phyloP scores from a whole-genome alignment of 2,888 invertebrate genomes.

The Acanthosoma haemorrhoidale region DNA sequence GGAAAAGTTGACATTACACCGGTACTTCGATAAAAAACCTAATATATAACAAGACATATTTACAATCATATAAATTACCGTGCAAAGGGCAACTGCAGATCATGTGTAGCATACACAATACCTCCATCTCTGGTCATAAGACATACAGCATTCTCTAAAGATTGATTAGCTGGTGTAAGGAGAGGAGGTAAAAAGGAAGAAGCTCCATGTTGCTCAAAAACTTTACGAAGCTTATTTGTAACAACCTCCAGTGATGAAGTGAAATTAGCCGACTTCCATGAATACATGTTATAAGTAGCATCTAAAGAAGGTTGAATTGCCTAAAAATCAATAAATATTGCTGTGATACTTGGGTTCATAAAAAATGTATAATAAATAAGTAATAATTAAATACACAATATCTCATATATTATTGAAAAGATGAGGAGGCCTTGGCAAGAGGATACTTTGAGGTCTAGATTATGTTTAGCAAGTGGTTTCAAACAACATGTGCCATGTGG shows the following conservation, averaged over 20 bases:
- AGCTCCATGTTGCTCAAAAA: constrained; percentile 60
- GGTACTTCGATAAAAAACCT: no score
- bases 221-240: constrained; percentile 16
- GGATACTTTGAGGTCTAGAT: neutral
- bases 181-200: constrained; percentile 71
- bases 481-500: no score
- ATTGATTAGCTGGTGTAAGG: constrained; percentile 67
- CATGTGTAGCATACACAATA: constrained; percentile 78
- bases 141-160: constrained; percentile 60
- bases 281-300: constrained; percentile 68
- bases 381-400: neutral
- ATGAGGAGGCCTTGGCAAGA: neutral
- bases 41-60: no score
- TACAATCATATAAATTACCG: no score
- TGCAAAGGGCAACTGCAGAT: constrained; percentile 74
- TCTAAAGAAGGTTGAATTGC: constrained; percentile 62
- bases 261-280: constrained; percentile 24
- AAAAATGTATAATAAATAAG: neutral
- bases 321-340: constrained; percentile 46
- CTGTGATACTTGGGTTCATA: no score
- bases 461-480: no score
- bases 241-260: constrained; percentile 21
- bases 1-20: no score
- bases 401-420: neutral
- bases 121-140: constrained; percentile 84